Conservation (phyloP, 2,888 invertebrate species). For the Nomada goodeniana region DNA sequence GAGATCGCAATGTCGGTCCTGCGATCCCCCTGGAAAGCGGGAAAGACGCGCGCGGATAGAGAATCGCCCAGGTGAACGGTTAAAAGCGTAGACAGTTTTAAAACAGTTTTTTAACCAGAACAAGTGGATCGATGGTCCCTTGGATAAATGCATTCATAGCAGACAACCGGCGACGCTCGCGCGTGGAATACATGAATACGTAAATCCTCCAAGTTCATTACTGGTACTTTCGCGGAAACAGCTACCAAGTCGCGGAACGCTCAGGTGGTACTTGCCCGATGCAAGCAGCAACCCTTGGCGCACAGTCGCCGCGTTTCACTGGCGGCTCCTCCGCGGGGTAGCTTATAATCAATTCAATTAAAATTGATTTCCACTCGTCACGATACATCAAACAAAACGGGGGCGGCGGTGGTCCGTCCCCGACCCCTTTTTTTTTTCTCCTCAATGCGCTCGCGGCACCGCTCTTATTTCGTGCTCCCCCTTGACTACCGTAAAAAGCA, state of each 20-base stretch:
- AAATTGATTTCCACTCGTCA: conserved; percentile 64
- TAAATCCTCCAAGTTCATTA: conserved; percentile 42
- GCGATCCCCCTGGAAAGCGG: too few relatives aligned
- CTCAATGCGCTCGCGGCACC: conserved; percentile 27
- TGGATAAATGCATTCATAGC: conserved; percentile 33
- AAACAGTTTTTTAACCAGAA: conserved; percentile 25
- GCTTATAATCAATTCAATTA: conserved; percentile 66
- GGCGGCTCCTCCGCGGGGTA: conserved; percentile 22
- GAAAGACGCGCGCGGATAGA: not conserved
- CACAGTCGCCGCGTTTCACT: not conserved
- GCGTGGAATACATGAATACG: conserved; percentile 55
- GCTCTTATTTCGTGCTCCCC: conserved; percentile 30
- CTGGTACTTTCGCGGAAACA: conserved; percentile 4
- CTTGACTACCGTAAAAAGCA: conserved; percentile 54
- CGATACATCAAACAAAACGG: conserved; percentile 65
- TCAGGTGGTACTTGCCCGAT: conserved; percentile 19
- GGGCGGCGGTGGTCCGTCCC: not conserved
- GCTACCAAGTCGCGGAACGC: not conserved
- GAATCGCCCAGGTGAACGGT: not conserved
- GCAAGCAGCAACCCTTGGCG: not conserved
- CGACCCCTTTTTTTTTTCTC: not conserved
- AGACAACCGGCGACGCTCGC: conserved; percentile 29
- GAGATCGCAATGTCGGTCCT: too few relatives aligned
- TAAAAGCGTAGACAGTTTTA: conserved; percentile 1
- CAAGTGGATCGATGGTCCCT: conserved; percentile 54